These are phyloP conservation scores for Sylvilagus floridanus DNA, from an alignment of 2,797 vertebrate genomes.

Conservation along the genomic window DNA sequence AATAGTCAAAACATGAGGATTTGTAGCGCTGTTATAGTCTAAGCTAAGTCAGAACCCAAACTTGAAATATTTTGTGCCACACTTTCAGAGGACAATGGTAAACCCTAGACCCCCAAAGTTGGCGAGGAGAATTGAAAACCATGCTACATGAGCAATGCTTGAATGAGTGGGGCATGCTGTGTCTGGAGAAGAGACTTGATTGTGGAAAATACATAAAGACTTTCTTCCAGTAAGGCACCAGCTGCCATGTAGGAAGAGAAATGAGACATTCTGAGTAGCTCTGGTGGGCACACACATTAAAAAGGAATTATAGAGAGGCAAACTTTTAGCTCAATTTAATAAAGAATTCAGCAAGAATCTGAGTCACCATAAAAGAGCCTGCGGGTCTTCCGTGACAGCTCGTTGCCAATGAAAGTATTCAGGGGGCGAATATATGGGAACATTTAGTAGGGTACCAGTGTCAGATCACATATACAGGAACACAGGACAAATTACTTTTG, in stretches of 20 bases:
- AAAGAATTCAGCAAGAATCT: neutral
- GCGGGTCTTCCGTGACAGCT: neutral
- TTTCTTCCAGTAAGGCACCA: neutral
- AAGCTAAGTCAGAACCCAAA: conserved; percentile 9
- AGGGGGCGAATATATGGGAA: neutral
- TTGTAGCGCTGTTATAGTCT: neutral
- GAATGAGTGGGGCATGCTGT: neutral
- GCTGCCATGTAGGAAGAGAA: neutral
- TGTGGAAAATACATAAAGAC: neutral
- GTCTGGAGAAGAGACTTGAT: neutral
- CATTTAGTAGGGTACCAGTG: neutral
- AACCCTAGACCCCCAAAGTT: neutral
- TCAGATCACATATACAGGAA: neutral
- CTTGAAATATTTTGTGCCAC: neutral
- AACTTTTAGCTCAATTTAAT: neutral
- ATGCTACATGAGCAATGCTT: neutral
- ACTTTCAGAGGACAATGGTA: neutral
- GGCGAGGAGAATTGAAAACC: neutral
- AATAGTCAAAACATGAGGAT: neutral
- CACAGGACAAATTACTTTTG: neutral
- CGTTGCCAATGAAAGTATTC: neutral
- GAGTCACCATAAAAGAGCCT: neutral
- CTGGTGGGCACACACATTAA: neutral
- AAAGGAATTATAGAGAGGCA: neutral
- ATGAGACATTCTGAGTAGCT: neutral